Evolutionary conservation across 2,113 vertebrate genomes (phyloP), one percentile per base, ranked within the genome.

Genomic region (Alosa alosa): DNA sequence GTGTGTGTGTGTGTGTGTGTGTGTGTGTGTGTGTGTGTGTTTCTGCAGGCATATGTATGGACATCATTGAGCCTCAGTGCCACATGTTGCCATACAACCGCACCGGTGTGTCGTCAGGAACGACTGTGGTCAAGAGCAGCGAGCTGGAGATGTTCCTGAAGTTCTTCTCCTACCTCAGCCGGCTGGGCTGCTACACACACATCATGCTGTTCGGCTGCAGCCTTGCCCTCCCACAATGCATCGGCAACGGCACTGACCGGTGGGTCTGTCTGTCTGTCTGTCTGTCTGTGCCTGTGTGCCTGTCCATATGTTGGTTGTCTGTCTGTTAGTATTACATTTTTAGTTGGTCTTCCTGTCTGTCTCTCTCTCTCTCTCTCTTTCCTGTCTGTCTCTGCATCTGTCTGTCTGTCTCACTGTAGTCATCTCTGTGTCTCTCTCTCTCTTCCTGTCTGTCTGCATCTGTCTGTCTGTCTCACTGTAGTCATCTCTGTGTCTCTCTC

Each of bases 141-240:
- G 97, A 99, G 90, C 93, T 96, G 49, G 97, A 98, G 92, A 98
- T 98, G 95, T 96, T 99, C 94, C 95, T 99, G 92, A 97, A 96
- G 95, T 98, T 99, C 94, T 99, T 99, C 95, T 96, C 90, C 87
- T 98, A 98, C 93, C 97, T 99, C 90, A 96, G 89, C 87, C 95
- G 97, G 86, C 96, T 99, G 64, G 94, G 94, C 82, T 99, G 98
- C 94, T 99, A 98, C 95, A 95, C 96, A 86, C 97, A 99, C 93
- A 98, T 99, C 95, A 96, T 99, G 98, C 93, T 99, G 81, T 99
- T 99, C 39, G 98, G 98, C 93, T 99, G 98, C 86, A 97, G 95
- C 87, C 94, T 99, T 3, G 97, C 97, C 22, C 96, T 99, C 85
- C 98, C 98, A 0, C 96, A 98, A 89, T 99, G 98, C 90, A 13